Percentiles rank a stretch among this genome's conserved stretches.
phyloP scores from a whole-genome alignment of 2,113 vertebrate species.

The Pterocles orientalis region DNA sequence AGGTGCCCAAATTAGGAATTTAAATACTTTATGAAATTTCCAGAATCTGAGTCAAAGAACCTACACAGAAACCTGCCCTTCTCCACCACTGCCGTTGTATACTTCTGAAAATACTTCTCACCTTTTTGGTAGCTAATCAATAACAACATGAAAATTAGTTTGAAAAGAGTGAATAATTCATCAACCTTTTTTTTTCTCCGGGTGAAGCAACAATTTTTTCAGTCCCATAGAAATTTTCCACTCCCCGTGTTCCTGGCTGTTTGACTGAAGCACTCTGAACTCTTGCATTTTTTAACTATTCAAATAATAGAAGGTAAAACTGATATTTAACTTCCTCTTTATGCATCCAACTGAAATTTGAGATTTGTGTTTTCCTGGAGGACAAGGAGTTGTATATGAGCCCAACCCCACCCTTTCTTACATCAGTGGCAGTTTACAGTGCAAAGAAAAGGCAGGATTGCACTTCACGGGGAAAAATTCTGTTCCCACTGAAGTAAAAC shows the following conservation, averaged over 20 bases:
- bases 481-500: conserved; percentile 1
- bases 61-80: background rate
- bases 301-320: background rate
- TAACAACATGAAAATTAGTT: background rate
- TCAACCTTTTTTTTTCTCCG: background rate
- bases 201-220: background rate
- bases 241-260: conserved; percentile 57
- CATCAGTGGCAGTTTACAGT: background rate
- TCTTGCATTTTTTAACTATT: background rate
- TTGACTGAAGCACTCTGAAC: conserved; percentile 17
- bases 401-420: background rate
- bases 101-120: background rate
- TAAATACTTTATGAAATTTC: background rate
- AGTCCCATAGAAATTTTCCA: conserved; percentile 33
- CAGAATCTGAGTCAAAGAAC: background rate
- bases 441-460: background rate
- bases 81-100: background rate
- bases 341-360: background rate
- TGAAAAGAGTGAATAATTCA: background rate
- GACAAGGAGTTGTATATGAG: background rate
- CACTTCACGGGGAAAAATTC: background rate
- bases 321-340: background rate
- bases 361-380: background rate
- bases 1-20: background rate
- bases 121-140: background rate